phyloP scores from a whole-genome alignment of 1,140 invertebrate species.

The Zaprionus ornatus region DNA sequence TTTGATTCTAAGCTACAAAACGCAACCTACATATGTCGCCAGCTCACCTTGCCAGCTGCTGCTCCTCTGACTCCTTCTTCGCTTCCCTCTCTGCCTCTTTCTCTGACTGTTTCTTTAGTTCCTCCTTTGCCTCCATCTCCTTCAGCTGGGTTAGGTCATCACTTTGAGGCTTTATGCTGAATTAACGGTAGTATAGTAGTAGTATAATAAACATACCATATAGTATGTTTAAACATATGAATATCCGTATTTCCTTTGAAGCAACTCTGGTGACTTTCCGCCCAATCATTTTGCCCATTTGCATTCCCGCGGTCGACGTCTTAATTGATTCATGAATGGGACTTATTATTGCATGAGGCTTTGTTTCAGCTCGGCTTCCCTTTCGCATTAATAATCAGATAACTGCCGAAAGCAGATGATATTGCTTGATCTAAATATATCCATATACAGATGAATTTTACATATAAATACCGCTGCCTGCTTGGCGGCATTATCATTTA shows the following conservation, averaged over 20 bases:
- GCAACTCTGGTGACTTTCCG: neutral
- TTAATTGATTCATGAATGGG: constrained; percentile 39
- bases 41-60: constrained; percentile 12
- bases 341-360: constrained; percentile 17
- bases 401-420: constrained; percentile 22
- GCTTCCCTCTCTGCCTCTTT: neutral
- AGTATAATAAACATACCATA: neutral
- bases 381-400: neutral
- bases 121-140: neutral
- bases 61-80: neutral
- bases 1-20: constrained; percentile 74
- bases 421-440: neutral
- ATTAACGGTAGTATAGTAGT: constrained; percentile 1
- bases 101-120: too few species aligned
- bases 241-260: neutral
- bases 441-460: neutral
- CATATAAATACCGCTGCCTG: constrained; percentile 4
- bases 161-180: neutral
- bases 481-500: constrained; percentile 66
- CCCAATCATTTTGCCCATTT: neutral
- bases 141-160: constrained; percentile 6
- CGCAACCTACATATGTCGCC: constrained; percentile 78
- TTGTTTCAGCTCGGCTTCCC: neutral
- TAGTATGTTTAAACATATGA: too few species aligned
- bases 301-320: neutral